phyloP scores from a whole-genome alignment of 2,888 invertebrate genomes.

The Iphiclides podalirius region DNA sequence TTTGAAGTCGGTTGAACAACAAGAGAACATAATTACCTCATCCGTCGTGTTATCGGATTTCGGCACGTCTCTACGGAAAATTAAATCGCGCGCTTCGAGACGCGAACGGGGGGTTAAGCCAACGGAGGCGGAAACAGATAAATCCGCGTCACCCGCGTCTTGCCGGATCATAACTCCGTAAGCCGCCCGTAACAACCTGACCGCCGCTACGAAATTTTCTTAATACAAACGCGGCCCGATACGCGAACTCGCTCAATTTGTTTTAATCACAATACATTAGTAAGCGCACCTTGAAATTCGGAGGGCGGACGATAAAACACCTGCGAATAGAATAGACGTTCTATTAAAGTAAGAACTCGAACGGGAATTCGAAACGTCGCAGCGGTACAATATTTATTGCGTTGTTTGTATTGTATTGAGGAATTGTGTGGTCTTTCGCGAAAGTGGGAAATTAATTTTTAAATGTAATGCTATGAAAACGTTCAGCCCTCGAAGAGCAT shows the following conservation, averaged over 20 bases:
- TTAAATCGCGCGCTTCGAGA: constrained; percentile 13
- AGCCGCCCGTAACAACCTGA: constrained; percentile 61
- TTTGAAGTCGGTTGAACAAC: no score
- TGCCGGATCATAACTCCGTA: constrained; percentile 60
- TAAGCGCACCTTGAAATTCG: constrained; percentile 20
- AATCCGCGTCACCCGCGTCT: constrained; percentile 50
- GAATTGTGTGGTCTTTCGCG: no score
- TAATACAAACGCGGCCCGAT: constrained; percentile 40
- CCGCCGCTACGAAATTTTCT: constrained; percentile 45
- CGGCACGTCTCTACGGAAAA: neutral
- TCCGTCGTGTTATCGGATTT: no score
- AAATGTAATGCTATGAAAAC: no score
- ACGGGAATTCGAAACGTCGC: neutral
- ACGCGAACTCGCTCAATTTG: constrained; percentile 40
- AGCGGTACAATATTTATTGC: neutral
- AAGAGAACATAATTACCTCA: no score
- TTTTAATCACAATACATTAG: constrained; percentile 30
- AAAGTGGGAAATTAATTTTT: no score
- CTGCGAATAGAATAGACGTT: constrained; percentile 1
- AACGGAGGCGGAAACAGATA: constrained; percentile 55
- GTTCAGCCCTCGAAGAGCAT: no score
- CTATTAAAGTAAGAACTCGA: neutral
- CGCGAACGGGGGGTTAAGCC: constrained; percentile 41
- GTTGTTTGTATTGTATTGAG: no score
- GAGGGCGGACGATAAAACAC: constrained; percentile 16